Conservation (phyloP, 2,113 vertebrate species). For the Cinclus cinclus region DNA sequence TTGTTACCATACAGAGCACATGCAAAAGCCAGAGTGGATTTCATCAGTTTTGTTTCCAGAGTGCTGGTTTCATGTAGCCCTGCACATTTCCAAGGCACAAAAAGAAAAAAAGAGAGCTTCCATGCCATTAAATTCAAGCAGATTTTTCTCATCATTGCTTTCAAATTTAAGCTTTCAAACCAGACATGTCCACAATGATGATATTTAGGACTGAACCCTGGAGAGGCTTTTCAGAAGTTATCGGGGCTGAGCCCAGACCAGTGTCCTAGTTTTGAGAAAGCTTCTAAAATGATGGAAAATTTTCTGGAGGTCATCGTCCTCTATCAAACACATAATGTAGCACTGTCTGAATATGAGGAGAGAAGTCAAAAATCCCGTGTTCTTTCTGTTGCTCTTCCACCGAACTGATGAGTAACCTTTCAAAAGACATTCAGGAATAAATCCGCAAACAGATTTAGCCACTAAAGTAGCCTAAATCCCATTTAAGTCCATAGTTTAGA, state of each 20-base stretch:
- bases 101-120: background rate
- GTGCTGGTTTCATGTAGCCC: background rate
- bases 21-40: background rate
- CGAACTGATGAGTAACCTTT: constrained; percentile 41
- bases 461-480: constrained; percentile 49
- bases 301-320: constrained; percentile 52
- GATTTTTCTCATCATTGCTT: background rate
- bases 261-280: constrained; percentile 31
- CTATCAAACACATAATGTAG: constrained; percentile 6
- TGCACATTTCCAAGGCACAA: background rate
- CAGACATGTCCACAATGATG: background rate
- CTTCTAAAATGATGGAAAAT: constrained; percentile 34
- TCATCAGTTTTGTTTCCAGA: background rate
- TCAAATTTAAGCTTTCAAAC: constrained; percentile 10
- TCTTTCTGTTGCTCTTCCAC: constrained; percentile 20
- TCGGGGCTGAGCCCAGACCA: background rate
- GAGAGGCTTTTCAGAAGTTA: constrained; percentile 28
- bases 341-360: background rate
- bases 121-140: background rate
- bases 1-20: background rate
- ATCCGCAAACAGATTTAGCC: constrained; percentile 59
- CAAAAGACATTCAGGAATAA: constrained; percentile 49
- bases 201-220: constrained; percentile 44
- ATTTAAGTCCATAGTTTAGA: constrained; percentile 50
- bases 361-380: background rate